Base-by-base conservation (phyloP, 2,888 invertebrate species). In the Leptinotarsa juncta region DNA sequence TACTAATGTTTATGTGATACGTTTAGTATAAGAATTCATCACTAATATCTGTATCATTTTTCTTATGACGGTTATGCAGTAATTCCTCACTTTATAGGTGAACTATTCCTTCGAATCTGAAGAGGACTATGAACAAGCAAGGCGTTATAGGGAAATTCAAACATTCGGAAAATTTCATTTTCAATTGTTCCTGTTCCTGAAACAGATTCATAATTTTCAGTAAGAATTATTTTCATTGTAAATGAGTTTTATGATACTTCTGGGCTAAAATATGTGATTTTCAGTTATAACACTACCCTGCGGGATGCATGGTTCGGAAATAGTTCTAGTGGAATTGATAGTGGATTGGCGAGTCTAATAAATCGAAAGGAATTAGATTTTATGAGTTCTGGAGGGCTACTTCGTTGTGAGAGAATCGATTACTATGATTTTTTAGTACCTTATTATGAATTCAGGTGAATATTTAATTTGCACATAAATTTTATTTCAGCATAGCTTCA, bases 191-290 rank as follows among this genome's bases (percentile, higher is more conserved):
- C 68, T 83, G n/a, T 68, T 78, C n/a, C 79, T 84, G 3, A 73
- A 79, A 62, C 79, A 82, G 10, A 81, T 83, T 7, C 84, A 85
- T 62, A 79, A 83, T 65, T 85, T 85, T 74, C 78, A 76, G 85
- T 84, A 48, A 71, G 57, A 57, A 7, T 4, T 16, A 65, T 16
- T 16, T 23, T 50, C 20, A 15, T 12, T 65, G 16, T 66, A 20
- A 14, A 62, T 15, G 60, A 60, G 15, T 53, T 49, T 20, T 53
- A 23, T 65, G 0, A n/a, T 15, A 51, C n/a, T 51, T 4, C 0
- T 10, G 7, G 42, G 10, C 42, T 42, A 10, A 42, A 42, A 2
- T 15, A 5, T 51, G 1, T 15, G 16, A 51, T 69, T 79, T 79
- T 73, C 68, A 82, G 82, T 55, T 80, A 76, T 69, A 81, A 82